Percentiles rank a stretch among this genome's conserved stretches.
These are phyloP conservation scores for Cirrhinus mrigala DNA, from an alignment of 2,797 vertebrate species.

Conservation along the genomic window DNA sequence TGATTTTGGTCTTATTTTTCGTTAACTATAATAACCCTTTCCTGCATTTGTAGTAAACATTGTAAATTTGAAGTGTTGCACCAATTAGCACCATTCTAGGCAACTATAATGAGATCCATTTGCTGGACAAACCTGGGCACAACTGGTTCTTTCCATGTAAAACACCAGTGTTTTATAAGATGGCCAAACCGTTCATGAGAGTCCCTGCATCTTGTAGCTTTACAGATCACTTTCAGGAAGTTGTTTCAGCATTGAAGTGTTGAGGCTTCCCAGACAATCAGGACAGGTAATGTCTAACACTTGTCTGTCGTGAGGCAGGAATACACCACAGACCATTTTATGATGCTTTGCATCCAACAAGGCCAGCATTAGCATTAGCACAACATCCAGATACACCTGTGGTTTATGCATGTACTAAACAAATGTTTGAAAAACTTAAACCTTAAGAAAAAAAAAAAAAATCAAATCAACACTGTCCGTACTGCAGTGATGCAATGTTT, in stretches of 20 bases:
- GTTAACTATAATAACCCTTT: neutral
- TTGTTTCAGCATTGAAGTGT: neutral
- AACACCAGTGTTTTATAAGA: neutral
- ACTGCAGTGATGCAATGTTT: neutral
- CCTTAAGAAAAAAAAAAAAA: neutral
- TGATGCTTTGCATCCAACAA: neutral
- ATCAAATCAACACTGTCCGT: neutral
- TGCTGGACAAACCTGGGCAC: conserved; percentile 15
- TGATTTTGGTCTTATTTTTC: neutral
- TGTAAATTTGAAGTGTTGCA: neutral
- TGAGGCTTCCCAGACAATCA: conserved; percentile 23
- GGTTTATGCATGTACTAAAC: neutral
- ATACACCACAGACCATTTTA: conserved; percentile 42
- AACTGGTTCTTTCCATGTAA: neutral
- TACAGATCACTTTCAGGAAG: conserved; percentile 66
- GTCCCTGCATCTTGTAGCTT: neutral
- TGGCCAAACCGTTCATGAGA: neutral
- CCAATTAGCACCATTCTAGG: neutral
- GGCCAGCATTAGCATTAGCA: neutral
- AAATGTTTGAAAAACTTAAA: neutral
- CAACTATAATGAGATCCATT: neutral
- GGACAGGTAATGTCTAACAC: conserved; percentile 67
- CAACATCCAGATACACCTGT: neutral
- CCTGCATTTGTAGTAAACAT: neutral
- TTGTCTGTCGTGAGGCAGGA: conserved; percentile 70